Evolutionary conservation across 1,140 invertebrate species (phyloP), one percentile per base, ranked within the genome.

Genomic region (Mizuhopecten yessoensis): DNA sequence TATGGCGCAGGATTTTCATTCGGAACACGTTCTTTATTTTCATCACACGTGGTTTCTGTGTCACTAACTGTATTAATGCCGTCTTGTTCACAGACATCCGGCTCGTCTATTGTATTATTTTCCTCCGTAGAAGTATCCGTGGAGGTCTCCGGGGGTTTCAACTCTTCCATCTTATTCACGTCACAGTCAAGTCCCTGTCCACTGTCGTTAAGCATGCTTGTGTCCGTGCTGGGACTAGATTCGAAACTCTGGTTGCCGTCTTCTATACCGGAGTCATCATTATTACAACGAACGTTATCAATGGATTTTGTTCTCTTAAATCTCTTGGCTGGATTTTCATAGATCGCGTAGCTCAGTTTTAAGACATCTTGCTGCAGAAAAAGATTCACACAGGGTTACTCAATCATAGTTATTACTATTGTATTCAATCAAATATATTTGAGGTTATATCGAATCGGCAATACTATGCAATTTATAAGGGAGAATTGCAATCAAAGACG

Each of bases 311-410:
- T 36, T 17, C 57, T 34, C 33, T 91, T 91, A 20, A 91, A 36
- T 29, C 88, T 88, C 42, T 92, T 91, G 39, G 90, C 90, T 33
- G 92, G 88, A 45, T 91, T 93, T 90, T 90, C 89, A 90, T 93
- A 91, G 49, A 94, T 89, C 34, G 90, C 89, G 86, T 94, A 94
- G 57, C 88, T 92, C 11, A 93, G 34, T 15, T 90, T 90, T 39
- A 94, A 86, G 17, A 91, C 89, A 11, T 89, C 88, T 90, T 91
- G 39, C 93, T 93, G 86, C 45, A 75, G 29, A 75, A 17, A 75
- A 17, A 39, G 7, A 75, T n/a, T 20, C 45, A 49, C 10, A 49
- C 45, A 2, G n/a, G n/a, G 2, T n/a, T 75, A 75, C 29, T 75
- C n/a, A 75, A 75, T 29, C 57, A 49, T 49, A 20, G 13, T 20